Evolutionary conservation across 2,888 invertebrate genomes (phyloP), one percentile per base, ranked within the genome.

Genomic region (Cyrtodaria siliqua): DNA sequence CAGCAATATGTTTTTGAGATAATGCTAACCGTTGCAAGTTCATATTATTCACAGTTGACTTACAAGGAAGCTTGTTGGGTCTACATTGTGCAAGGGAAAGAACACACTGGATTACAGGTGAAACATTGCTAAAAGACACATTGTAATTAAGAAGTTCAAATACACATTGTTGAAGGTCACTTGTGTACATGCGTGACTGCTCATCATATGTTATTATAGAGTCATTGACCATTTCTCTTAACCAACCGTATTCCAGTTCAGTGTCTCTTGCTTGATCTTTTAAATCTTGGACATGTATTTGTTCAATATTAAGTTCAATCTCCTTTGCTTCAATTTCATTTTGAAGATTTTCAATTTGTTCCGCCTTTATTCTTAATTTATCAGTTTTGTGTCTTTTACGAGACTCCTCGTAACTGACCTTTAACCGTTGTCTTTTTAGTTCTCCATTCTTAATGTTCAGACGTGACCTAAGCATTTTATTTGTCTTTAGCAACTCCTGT

Each of bases 31-130:
- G 20, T 38, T 74, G 52, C n/a, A 74, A 52, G 24, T 69, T 74
- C 68, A 74, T 69, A 52, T 74, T 74, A 24, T 69, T 74, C 9
- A 74, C 27, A 18, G 68, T 68, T 40, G 42, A 24, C 47, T 55
- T 64, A 40, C 61, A 52, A 9, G 70, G 64, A 8, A 60, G 52
- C 42, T 52, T 64, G 44, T 61, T 64, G 4, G 60, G 40, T 47
- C 60, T 70, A 1, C 12, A 26, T 1, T 66, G 60, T 29, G 24
- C 60, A 3, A 70, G 14, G 1, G 23, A 12, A 6, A 76, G 29
- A 53, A 66, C 76, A 60, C 50, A 29, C 12, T 55, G 29, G 2
- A 76, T 76, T 16, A 76, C 66, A 18, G 55, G 61, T 16, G 70
- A 50, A 9, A 72, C 68, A 14, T 70, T 76, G 14, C 23, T 40